phyloP scores from a whole-genome alignment of 2,888 invertebrate genomes.

The Leptogaster cylindrica region DNA sequence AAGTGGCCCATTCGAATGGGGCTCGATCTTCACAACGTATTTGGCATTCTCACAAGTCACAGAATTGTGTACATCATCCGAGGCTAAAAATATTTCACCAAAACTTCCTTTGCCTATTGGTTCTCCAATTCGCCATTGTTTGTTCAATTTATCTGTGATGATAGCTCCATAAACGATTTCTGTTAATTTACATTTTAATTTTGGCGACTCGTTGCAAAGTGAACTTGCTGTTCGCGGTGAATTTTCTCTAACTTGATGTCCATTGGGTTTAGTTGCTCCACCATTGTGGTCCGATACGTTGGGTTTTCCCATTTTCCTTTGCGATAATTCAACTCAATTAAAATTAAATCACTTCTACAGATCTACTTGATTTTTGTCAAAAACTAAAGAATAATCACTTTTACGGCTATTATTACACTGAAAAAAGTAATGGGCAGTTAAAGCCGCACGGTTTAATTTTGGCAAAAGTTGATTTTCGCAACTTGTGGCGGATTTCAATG shows the following conservation, averaged over 20 bases:
- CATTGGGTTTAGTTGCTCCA: constrained; percentile 32
- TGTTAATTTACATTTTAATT: constrained; percentile 64
- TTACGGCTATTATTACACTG: constrained; percentile 26
- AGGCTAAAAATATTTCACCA: constrained; percentile 89
- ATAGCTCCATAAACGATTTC: constrained; percentile 71
- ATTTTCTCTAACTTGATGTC: neutral
- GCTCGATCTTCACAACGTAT: constrained; percentile 91
- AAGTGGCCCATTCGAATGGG: constrained; percentile 91
- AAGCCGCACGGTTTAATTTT: too few relatives aligned
- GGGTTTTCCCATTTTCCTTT: constrained; percentile 41
- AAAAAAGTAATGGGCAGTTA: too few relatives aligned
- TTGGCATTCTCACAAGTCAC: constrained; percentile 73
- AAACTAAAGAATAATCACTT: constrained; percentile 29
- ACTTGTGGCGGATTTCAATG: too few relatives aligned
- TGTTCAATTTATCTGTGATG: constrained; percentile 78
- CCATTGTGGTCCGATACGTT: constrained; percentile 21
- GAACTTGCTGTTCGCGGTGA: too few relatives aligned
- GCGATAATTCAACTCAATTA: neutral
- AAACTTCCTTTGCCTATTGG: constrained; percentile 88
- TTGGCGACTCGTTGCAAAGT: constrained; percentile 55
- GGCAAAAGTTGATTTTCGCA: too few relatives aligned
- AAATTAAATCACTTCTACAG: constrained; percentile 13
- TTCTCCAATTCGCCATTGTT: constrained; percentile 86
- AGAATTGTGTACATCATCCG: constrained; percentile 70
- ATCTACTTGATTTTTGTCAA: constrained; percentile 29